Percentiles rank a stretch among this genome's conserved stretches.
phyloP scores from a whole-genome alignment of 37 sponge, comb jelly and placozoan genomes.

The Chondrilla cf. caribensis region DNA sequence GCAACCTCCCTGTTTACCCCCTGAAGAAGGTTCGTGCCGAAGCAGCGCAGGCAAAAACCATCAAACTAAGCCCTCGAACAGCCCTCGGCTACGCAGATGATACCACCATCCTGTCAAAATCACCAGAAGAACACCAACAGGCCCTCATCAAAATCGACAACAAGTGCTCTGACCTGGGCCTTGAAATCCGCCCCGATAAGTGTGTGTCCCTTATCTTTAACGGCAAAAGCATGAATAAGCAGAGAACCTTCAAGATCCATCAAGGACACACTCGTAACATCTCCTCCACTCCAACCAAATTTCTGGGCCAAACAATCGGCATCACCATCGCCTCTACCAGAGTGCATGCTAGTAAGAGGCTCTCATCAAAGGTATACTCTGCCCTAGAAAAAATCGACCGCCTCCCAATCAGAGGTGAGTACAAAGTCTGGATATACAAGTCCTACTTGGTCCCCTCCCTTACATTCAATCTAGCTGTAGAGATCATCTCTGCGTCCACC shows the following conservation, averaged over 20 bases:
- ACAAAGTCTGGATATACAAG: constrained; percentile 2
- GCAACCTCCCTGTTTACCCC: not conserved
- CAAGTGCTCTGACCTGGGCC: not conserved
- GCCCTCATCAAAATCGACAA: not conserved
- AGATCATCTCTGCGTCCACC: not conserved
- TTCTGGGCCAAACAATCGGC: not conserved
- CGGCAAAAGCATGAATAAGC: not conserved
- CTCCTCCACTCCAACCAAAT: not conserved
- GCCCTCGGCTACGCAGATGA: constrained; percentile 36
- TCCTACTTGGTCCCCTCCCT: not conserved
- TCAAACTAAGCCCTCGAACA: not conserved
- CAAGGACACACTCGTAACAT: constrained; percentile 12
- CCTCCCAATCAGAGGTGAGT: constrained; percentile 20
- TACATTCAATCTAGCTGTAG: not conserved
- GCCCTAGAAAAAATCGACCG: not conserved
- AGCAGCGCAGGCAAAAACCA: not conserved
- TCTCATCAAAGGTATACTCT: not conserved
- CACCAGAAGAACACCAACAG: not conserved
- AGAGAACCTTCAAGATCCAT: not conserved
- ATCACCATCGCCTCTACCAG: not conserved
- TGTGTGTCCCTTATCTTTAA: constrained; percentile 3
- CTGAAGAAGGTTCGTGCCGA: not conserved
- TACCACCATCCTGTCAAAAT: not conserved
- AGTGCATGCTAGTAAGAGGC: not conserved
- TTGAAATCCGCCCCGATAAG: not conserved